These are phyloP conservation scores for Poecile montanus DNA, from an alignment of 2,797 vertebrate genomes.

Conservation along the genomic window DNA sequence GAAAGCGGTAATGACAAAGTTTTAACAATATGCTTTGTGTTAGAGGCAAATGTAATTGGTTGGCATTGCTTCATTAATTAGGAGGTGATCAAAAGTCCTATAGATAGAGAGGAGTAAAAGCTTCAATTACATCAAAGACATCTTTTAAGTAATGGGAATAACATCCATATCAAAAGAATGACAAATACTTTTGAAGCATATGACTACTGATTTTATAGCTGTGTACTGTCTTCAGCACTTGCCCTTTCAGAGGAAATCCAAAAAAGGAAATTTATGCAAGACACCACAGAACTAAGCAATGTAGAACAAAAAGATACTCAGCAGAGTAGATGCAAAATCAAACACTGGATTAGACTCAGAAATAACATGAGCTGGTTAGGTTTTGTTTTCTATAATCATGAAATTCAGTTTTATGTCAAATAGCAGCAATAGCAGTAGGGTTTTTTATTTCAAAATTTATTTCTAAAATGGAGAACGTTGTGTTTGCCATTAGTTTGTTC, in stretches of 20 bases:
- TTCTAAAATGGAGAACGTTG: neutral
- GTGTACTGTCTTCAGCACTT: neutral
- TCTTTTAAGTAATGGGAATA: neutral
- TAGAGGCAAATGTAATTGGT: neutral
- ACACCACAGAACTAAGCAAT: neutral
- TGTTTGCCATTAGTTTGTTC: neutral
- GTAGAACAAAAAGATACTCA: neutral
- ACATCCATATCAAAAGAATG: neutral
- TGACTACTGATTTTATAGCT: neutral
- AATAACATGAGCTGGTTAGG: neutral
- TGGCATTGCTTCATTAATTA: slow-evolving; percentile 24
- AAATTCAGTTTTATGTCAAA: neutral
- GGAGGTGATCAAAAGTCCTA: neutral
- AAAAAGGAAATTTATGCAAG: neutral
- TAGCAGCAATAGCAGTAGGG: neutral
- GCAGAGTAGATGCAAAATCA: neutral
- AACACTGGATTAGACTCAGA: neutral
- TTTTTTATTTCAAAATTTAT: neutral
- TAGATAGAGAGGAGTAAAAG: neutral
- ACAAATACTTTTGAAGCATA: neutral
- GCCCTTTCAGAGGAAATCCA: neutral
- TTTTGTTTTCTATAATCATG: neutral
- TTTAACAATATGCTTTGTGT: neutral
- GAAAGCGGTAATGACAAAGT: neutral
- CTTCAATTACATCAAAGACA: neutral